These are phyloP conservation scores for Drosophila rhopaloa DNA, from an alignment of 1,140 invertebrate genomes.

Conservation along the genomic window DNA sequence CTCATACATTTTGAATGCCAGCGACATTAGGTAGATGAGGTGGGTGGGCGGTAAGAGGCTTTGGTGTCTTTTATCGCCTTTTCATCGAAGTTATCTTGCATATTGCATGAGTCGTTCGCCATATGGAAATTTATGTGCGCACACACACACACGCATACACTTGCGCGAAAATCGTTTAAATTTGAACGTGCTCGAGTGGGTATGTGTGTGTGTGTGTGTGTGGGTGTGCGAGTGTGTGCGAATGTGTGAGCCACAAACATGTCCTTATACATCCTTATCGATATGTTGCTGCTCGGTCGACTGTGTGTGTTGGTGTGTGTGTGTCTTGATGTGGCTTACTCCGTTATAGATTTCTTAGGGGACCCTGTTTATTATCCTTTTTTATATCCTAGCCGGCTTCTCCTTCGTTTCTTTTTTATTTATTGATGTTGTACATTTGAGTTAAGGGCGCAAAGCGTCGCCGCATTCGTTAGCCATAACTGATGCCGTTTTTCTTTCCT, in stretches of 20 bases:
- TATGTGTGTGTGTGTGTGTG: conserved; percentile 8
- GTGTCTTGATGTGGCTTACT: conserved; percentile 67
- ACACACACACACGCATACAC: conserved; percentile 21
- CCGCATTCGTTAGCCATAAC: conserved; percentile 80
- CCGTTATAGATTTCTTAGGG: conserved; percentile 81
- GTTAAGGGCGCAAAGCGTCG: conserved; percentile 71
- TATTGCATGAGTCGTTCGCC: conserved; percentile 77
- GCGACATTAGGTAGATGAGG: conserved; percentile 62
- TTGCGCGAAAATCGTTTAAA: conserved; percentile 65
- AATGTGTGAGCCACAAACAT: conserved; percentile 67
- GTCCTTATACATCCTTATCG: conserved; percentile 68
- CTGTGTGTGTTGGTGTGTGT: conserved; percentile 32
- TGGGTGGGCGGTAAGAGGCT: conserved; percentile 44
- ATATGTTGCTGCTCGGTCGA: conserved; percentile 28
- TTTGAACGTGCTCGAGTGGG: conserved; percentile 69
- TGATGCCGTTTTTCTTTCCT: conserved; percentile 69
- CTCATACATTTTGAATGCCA: conserved; percentile 73
- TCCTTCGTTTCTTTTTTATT: conserved; percentile 58
- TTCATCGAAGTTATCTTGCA: conserved; percentile 78
- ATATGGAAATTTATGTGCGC: conserved; percentile 73
- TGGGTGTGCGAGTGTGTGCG: conserved; percentile 6
- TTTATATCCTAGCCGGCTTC: conserved; percentile 65
- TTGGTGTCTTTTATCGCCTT: conserved; percentile 78
- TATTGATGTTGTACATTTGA: conserved; percentile 82
- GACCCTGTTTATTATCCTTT: conserved; percentile 80